These are phyloP conservation scores for Ectropis crepuscularia DNA, from an alignment of 2,888 invertebrate species.

Conservation along the genomic window DNA sequence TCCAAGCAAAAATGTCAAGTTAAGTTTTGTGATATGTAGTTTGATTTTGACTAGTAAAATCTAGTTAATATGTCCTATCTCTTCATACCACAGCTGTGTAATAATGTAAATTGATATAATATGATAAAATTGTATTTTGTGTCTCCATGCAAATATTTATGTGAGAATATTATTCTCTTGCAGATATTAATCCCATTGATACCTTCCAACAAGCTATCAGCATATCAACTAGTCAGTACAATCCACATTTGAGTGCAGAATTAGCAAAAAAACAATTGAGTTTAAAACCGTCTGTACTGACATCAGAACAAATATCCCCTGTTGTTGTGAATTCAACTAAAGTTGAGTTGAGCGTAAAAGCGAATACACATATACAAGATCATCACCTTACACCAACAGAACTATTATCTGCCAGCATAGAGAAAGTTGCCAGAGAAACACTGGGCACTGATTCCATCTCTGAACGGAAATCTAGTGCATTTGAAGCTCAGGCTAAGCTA, in stretches of 20 bases:
- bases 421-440: conserved; percentile 70
- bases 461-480: conserved; percentile 67
- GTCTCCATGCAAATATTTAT: conserved; percentile 6
- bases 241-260: conserved; percentile 48
- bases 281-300: conserved; percentile 39
- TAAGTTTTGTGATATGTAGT: too few relatives aligned
- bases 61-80: too few relatives aligned
- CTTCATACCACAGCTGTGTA: too few relatives aligned
- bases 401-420: conserved; percentile 74
- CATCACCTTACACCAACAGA: conserved; percentile 69
- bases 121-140: too few relatives aligned
- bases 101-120: too few relatives aligned
- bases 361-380: conserved; percentile 53
- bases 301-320: conserved; percentile 52
- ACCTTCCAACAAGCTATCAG: conserved; percentile 70
- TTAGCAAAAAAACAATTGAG: conserved; percentile 29
- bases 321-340: conserved; percentile 52
- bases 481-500: conserved; percentile 77
- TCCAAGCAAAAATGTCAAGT: too few relatives aligned
- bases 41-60: too few relatives aligned
- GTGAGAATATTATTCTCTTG: conserved; percentile 48
- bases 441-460: conserved; percentile 43
- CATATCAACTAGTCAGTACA: conserved; percentile 74
- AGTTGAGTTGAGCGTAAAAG: conserved; percentile 54
- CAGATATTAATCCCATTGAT: conserved; percentile 78